Evolutionary conservation across 2,888 invertebrate species (phyloP).

Genomic region (Euclidia mi): DNA sequence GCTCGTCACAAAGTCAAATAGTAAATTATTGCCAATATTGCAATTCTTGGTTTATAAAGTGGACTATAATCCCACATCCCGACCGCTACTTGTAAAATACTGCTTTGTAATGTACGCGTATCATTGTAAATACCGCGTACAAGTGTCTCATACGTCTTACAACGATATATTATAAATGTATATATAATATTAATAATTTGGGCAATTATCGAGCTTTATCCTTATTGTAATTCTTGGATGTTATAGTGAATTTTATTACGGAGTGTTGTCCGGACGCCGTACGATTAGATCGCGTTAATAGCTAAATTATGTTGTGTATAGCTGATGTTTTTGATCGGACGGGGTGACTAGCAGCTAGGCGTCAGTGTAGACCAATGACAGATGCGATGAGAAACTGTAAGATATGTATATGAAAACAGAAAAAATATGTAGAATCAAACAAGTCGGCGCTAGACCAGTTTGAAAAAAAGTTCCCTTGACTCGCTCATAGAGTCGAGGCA

Average conservation of each 20-base stretch:
- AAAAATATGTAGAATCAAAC: too few relatives aligned
- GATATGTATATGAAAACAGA: too few relatives aligned
- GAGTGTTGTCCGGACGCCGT: conserved; percentile 1
- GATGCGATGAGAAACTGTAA: too few relatives aligned
- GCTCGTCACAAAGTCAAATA: too few relatives aligned
- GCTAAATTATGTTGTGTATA: conserved; percentile 20
- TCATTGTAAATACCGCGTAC: background rate
- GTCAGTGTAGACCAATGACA: too few relatives aligned
- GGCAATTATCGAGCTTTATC: conserved; percentile 57
- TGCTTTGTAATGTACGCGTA: conserved; percentile 1
- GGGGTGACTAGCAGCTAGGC: too few relatives aligned
- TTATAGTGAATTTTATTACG: conserved; percentile 34
- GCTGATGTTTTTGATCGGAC: conserved; percentile 1
- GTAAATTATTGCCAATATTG: too few relatives aligned
- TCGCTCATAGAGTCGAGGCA: too few relatives aligned
- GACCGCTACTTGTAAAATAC: background rate
- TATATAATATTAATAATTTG: conserved; percentile 51
- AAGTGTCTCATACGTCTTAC: conserved; percentile 15
- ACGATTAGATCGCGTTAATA: conserved; percentile 12
- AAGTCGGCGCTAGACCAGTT: too few relatives aligned
- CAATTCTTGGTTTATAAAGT: too few relatives aligned
- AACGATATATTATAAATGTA: conserved; percentile 30
- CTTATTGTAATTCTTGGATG: conserved; percentile 42
- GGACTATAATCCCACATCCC: too few relatives aligned
- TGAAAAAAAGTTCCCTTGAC: too few relatives aligned